A percentile compares a stretch with the other conserved stretches of the same genome.
Evolutionary conservation across 2,888 invertebrate species (phyloP).

Genomic region (Tortricodes alternella): DNA sequence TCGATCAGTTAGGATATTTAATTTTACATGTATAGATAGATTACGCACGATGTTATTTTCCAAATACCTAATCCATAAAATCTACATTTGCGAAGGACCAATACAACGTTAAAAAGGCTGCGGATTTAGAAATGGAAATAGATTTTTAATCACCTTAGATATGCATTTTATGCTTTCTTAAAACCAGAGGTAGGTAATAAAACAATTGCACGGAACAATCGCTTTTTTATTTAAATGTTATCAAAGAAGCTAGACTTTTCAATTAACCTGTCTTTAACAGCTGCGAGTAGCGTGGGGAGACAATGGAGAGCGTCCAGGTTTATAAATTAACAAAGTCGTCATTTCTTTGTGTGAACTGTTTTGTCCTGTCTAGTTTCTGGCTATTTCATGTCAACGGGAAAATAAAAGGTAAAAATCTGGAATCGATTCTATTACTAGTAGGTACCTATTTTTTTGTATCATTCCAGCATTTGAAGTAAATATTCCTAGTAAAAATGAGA

Average conservation of each 20-base stretch:
- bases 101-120: neutral
- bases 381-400: too few relatives aligned
- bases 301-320: neutral
- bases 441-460: too few relatives aligned
- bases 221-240: constrained; percentile 13
- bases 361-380: neutral
- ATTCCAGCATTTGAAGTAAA: too few relatives aligned
- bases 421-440: too few relatives aligned
- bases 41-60: constrained; percentile 19
- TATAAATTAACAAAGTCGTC: constrained; percentile 4
- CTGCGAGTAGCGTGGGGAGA: neutral
- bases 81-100: constrained; percentile 10
- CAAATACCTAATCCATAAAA: constrained; percentile 25
- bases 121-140: constrained; percentile 6
- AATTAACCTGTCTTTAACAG: constrained; percentile 23
- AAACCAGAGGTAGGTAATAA: too few relatives aligned
- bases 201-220: neutral
- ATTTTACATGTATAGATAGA: too few relatives aligned
- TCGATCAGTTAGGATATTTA: too few relatives aligned
- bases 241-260: constrained; percentile 17
- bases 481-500: too few relatives aligned
- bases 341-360: neutral
- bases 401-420: too few relatives aligned
- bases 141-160: constrained; percentile 4
- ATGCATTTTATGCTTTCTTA: too few relatives aligned